Evolutionary conservation across 2,113 vertebrate species (phyloP), one percentile per base, ranked within the genome.

Genomic region (Pontoporia blainvillei): DNA sequence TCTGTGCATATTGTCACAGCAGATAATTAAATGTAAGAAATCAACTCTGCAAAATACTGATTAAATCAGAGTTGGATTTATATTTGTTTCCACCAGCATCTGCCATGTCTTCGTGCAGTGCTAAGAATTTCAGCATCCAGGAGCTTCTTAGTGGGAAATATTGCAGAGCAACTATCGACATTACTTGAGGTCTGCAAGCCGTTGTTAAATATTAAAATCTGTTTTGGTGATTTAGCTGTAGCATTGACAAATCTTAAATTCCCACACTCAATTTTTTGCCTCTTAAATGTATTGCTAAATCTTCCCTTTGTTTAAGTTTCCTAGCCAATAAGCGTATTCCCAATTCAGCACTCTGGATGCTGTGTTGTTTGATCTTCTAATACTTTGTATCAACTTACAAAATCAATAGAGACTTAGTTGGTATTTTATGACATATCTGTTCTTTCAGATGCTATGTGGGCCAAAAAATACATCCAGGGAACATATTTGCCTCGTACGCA

Each of bases 201-300:
- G 14, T 96, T 97, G 41, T 41, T 97, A 97, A 98, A 89, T 97
- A 96, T 92, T 96, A 79, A 96, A 83, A 57, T 97, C 23, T 82
- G 0, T 90, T 97, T 72, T 46, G 54, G 54, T 52, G 34, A 71
- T 96, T 92, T 95, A 93, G 23, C 41, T 54, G 52, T 15, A 75
- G 27, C 84, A 79, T 5, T 92, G 49, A 69, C 27, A 78, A 29
- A 89, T 79, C 23, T 89, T 86, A 59, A 86, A 95, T 88, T 84
- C 86, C 25, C 34, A 36, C 0, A 11, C 34, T 95, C 25, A 44
- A 61, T 14, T 17, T 93, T 96, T 89, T 86, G 10, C 14, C 41
- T 72, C 3, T 10, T 86, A 46, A 29, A 93, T 90, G 75, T 46
- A 27, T 46, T 54, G 7, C 34, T 41, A 18, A 39, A 5, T 27